A percentile compares a stretch with the other conserved stretches of the same genome.
phyloP scores from a whole-genome alignment of 2,888 invertebrate species.

The Glomeris marginata region DNA sequence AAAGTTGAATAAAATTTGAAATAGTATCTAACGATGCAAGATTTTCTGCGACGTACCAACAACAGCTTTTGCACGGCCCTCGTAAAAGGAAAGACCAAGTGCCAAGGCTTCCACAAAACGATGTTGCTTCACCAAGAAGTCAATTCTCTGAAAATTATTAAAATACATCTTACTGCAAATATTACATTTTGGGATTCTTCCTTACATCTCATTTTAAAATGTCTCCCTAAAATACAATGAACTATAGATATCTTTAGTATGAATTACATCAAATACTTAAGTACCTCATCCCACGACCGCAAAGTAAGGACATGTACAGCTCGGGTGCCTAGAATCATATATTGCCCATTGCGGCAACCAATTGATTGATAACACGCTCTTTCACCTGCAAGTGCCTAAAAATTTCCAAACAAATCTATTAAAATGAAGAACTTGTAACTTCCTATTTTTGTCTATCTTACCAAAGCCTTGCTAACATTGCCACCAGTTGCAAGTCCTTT shows the following conservation, averaged over 20 bases:
- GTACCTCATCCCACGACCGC: slow-evolving; percentile 35
- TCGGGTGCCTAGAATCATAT: slow-evolving; percentile 51
- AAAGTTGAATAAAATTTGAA: background rate
- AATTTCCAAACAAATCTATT: slow-evolving; percentile 9
- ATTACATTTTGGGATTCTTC: no score
- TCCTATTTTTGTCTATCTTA: no score
- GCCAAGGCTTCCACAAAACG: slow-evolving; percentile 42
- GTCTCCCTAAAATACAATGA: no score
- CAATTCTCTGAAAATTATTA: slow-evolving; percentile 29
- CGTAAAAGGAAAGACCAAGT: slow-evolving; percentile 43
- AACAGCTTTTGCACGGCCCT: slow-evolving; percentile 46
- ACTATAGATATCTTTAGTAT: no score
- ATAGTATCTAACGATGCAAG: background rate
- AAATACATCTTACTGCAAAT: background rate
- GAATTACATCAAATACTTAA: no score
- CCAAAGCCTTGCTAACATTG: slow-evolving; percentile 67
- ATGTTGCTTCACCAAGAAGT: slow-evolving; percentile 34
- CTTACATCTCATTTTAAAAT: no score
- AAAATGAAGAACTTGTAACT: no score
- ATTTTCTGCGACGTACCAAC: slow-evolving; percentile 28
- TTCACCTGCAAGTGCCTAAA: slow-evolving; percentile 51
- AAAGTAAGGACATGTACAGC: slow-evolving; percentile 41
- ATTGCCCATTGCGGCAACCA: slow-evolving; percentile 48
- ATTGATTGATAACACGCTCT: slow-evolving; percentile 60
- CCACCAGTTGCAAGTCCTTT: slow-evolving; percentile 91